Evolutionary conservation across 2,113 vertebrate species (phyloP), one percentile per base, ranked within the genome.

Genomic region (Thamnaconus septentrionalis): DNA sequence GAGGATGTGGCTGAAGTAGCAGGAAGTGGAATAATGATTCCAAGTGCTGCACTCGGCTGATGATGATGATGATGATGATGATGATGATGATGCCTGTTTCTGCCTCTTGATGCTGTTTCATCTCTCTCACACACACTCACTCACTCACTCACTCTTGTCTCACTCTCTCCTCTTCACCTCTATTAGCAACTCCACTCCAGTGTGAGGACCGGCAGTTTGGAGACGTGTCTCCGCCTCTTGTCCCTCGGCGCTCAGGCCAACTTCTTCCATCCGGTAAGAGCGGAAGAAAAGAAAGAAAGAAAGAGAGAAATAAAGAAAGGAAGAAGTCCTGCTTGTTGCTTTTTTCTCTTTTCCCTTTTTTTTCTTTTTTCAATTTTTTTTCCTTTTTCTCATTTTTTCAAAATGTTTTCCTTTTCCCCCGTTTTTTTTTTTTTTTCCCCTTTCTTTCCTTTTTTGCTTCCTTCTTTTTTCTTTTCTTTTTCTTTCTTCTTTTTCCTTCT

Each of bases 191-290:
- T 99, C 72, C 97, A 99, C 90, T 99, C 97, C 0, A 98, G 97
- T 0, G 97, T 99, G 71, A 88, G 97, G 81, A 99, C 96, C 0
- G 97, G 96, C 72, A 99, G 97, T 90, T 89, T 98, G 91, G 97
- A 99, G 87, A 99, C 97, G 6, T 98, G 96, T 91, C 89, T 99
- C 77, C 94, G 97, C 66, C 91, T 99, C 73, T 91, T 99, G 60
- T 98, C 97, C 2, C 92, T 99, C 56, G 97, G 97, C 0, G 97
- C 97, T 44, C 96, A 98, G 84, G 96, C 97, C 88, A 98, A 98
- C 92, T 99, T 98, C 91, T 99, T 98, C 89, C 96, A 98, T 79
- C 97, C 96, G 84, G 95, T 96, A 78, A 92, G 49, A 65, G 54
- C 0, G 61, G 56, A 2, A 50, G 5, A 49, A 49, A 31, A 31